Evolutionary conservation across 2,113 vertebrate species (phyloP), one percentile per base, ranked within the genome.

Genomic region (Paralichthys olivaceus): DNA sequence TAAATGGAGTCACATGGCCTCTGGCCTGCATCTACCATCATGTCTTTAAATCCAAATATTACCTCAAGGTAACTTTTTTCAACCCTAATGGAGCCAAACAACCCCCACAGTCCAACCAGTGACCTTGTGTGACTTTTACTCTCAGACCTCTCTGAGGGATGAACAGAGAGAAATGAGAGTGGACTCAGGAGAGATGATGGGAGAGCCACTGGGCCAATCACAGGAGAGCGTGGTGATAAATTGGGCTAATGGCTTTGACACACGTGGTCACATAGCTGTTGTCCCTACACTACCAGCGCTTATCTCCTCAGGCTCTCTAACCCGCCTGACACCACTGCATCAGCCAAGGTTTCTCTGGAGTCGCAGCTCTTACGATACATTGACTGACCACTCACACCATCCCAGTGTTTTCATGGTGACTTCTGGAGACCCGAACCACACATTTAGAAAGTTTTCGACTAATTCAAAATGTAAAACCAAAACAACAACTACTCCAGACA

Each of bases 221-320:
- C 71, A 57, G 66, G 65, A 73, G 62, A 85, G 78, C 63, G 76
- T 79, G 74, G 72, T 20, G 65, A 86, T 78, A 75, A 76, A 63
- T 58, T 56, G 63, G 28, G 66, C 57, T 84, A 87, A 87, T 85
- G 74, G 71, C 54, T 84, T 61, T 68, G 71, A 73, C 66, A 64
- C 57, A 65, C 28, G 45, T 54, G 63, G 60, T 54, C 5, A 49
- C 80, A 67, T 61, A 51, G 62, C 63, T 64, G 69, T 59, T 83
- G 77, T 77, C 61, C 29, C 60, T 26, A n/a, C 25, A 53, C 26
- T 69, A 37, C 53, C 55, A 66, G 11, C 43, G 55, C 55, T 69
- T 75, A 83, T 85, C 79, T 61, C 72, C 66, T 58, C 28, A 22
- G 28, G 53, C 19, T 40, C 47, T 75, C 37, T 76, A 53, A 72